phyloP scores from a whole-genome alignment of 1,140 invertebrate species.

The Drosophila nasuta region DNA sequence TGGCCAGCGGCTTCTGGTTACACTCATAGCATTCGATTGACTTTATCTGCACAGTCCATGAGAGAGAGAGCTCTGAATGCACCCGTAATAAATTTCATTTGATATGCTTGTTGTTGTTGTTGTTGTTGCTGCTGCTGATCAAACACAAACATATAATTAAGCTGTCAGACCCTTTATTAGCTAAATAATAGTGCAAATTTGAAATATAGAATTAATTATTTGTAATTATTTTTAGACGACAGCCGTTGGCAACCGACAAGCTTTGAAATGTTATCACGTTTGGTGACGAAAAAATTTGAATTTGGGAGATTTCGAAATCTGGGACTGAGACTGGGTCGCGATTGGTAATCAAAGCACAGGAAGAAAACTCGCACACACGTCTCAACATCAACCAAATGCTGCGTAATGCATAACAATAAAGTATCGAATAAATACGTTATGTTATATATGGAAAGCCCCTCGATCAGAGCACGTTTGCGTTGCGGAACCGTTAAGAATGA shows the following conservation, averaged over 20 bases:
- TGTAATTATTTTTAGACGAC: not conserved
- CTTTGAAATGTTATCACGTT: slow-evolving; percentile 65
- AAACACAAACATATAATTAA: not conserved
- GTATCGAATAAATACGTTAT: too few species aligned
- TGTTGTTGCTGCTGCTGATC: not conserved
- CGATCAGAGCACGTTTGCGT: slow-evolving; percentile 45
- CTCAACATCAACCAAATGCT: slow-evolving; percentile 47
- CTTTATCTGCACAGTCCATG: slow-evolving; percentile 40
- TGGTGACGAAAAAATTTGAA: slow-evolving; percentile 63
- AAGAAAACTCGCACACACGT: slow-evolving; percentile 65
- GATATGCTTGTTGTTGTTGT: too few species aligned
- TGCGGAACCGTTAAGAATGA: slow-evolving; percentile 47
- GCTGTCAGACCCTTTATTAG: not conserved
- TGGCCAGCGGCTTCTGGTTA: slow-evolving; percentile 33
- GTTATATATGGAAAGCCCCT: slow-evolving; percentile 33
- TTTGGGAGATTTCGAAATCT: slow-evolving; percentile 65
- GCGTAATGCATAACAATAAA: slow-evolving; percentile 75
- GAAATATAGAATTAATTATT: not conserved
- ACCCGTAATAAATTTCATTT: too few species aligned
- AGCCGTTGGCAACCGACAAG: slow-evolving; percentile 15
- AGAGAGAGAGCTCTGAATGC: too few species aligned
- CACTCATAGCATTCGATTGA: slow-evolving; percentile 7
- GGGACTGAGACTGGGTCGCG: slow-evolving; percentile 75
- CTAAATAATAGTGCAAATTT: not conserved
- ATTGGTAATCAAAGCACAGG: slow-evolving; percentile 73